Evolutionary conservation across 2,888 invertebrate species (phyloP).

Genomic region (Hemithea aestivaria): DNA sequence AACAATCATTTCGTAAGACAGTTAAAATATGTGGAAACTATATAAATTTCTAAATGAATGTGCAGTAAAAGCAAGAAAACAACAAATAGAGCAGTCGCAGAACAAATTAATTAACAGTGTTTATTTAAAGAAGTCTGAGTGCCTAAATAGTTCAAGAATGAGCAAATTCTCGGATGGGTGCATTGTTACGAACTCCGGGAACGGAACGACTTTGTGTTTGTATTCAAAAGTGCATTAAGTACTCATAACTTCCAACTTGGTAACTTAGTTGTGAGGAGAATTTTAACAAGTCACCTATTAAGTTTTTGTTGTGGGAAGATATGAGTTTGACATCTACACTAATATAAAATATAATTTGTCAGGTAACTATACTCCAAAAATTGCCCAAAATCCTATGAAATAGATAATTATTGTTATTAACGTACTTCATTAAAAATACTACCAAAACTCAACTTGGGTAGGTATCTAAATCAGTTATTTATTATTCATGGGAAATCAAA

Average conservation of each 20-base stretch:
- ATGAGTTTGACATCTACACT: constrained; percentile 6
- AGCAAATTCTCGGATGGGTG: constrained; percentile 21
- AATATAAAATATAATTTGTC: too few relatives aligned
- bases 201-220: constrained; percentile 44
- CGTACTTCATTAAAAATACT: too few relatives aligned
- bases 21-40: too few relatives aligned
- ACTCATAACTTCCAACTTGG: constrained; percentile 44
- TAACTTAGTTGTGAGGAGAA: constrained; percentile 31
- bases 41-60: too few relatives aligned
- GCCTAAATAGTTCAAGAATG: constrained; percentile 22
- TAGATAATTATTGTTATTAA: too few relatives aligned
- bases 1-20: too few relatives aligned
- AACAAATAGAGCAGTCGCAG: neutral
- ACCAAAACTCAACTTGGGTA: too few relatives aligned
- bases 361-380: too few relatives aligned
- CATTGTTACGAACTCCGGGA: constrained; percentile 38
- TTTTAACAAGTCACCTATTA: constrained; percentile 16
- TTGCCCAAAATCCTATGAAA: too few relatives aligned
- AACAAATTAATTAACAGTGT: constrained; percentile 20
- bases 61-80: too few relatives aligned
- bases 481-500: too few relatives aligned
- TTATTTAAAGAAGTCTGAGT: constrained; percentile 19
- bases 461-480: too few relatives aligned
- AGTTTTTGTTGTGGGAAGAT: constrained; percentile 9
- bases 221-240: constrained; percentile 51